Percentiles rank a stretch among this genome's conserved stretches.
These are phyloP conservation scores for Pseudoatta argentina DNA, from an alignment of 1,140 invertebrate species.

Conservation along the genomic window DNA sequence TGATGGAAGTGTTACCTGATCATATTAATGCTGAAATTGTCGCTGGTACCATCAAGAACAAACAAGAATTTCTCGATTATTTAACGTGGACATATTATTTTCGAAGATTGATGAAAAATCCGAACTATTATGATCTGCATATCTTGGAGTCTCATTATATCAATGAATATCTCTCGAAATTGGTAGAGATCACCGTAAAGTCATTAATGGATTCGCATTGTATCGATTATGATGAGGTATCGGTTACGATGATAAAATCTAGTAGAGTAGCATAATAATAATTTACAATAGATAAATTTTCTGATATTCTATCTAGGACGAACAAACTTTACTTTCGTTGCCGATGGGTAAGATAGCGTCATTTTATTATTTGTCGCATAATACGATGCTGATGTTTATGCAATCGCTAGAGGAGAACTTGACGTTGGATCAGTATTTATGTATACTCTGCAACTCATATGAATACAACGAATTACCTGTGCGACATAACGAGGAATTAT, in stretches of 20 bases:
- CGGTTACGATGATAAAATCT: too few species aligned
- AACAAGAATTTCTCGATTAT: slow-evolving; percentile 98
- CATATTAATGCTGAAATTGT: slow-evolving; percentile 99
- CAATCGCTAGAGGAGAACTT: slow-evolving; percentile 89
- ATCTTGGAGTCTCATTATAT: slow-evolving; percentile 91
- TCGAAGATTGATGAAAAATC: slow-evolving; percentile 96
- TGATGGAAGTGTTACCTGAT: slow-evolving; percentile 96
- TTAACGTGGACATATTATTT: slow-evolving; percentile 99
- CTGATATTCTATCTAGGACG: slow-evolving; percentile 87
- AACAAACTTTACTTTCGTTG: slow-evolving; percentile 91
- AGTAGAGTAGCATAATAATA: background rate
- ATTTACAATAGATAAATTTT: background rate
- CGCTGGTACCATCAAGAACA: slow-evolving; percentile 96
- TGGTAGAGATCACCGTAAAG: slow-evolving; percentile 93
- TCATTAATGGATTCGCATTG: slow-evolving; percentile 93
- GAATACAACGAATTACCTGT: slow-evolving; percentile 98
- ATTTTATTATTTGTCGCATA: slow-evolving; percentile 98
- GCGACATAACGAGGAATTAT: slow-evolving; percentile 98
- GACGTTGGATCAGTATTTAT: slow-evolving; percentile 91
- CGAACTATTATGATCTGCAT: slow-evolving; percentile 96
- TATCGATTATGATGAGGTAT: slow-evolving; percentile 88
- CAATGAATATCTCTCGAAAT: slow-evolving; percentile 90
- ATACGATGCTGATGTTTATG: slow-evolving; percentile 95
- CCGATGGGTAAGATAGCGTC: slow-evolving; percentile 97
- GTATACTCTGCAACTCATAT: slow-evolving; percentile 93